Evolutionary conservation across 2,113 vertebrate genomes (phyloP).

Genomic region (Addax nasomaculatus): DNA sequence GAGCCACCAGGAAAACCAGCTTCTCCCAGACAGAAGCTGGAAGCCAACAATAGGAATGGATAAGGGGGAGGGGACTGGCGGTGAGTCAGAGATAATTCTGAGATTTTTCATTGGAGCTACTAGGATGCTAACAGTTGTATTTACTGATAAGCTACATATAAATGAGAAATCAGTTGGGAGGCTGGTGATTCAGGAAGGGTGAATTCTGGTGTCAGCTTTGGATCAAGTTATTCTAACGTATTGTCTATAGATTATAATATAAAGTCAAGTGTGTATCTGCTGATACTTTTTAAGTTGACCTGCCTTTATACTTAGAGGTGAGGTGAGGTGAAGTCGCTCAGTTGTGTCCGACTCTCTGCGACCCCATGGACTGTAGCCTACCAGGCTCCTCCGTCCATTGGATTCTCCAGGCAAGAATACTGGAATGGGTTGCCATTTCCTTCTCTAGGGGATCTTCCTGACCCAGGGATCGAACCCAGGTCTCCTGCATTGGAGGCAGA

Average conservation of each 20-base stretch:
- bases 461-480: too few species aligned
- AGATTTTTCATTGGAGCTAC: neutral
- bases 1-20: neutral
- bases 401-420: too few species aligned
- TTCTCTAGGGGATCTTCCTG: too few species aligned
- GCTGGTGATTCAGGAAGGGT: neutral
- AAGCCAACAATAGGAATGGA: neutral
- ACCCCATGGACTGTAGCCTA: too few species aligned
- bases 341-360: too few species aligned
- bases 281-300: neutral
- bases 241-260: neutral
- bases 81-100: neutral
- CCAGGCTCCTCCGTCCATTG: too few species aligned
- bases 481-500: too few species aligned
- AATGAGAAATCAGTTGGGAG: neutral
- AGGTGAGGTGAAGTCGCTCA: too few species aligned
- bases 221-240: neutral
- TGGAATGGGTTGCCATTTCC: too few species aligned
- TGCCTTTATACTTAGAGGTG: neutral
- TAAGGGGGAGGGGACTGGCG: neutral
- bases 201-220: constrained; percentile 14
- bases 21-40: neutral
- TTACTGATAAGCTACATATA: neutral
- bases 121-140: neutral
- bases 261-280: neutral